phyloP scores from a whole-genome alignment of 2,113 vertebrate genomes.

The Microcebus jonahi region DNA sequence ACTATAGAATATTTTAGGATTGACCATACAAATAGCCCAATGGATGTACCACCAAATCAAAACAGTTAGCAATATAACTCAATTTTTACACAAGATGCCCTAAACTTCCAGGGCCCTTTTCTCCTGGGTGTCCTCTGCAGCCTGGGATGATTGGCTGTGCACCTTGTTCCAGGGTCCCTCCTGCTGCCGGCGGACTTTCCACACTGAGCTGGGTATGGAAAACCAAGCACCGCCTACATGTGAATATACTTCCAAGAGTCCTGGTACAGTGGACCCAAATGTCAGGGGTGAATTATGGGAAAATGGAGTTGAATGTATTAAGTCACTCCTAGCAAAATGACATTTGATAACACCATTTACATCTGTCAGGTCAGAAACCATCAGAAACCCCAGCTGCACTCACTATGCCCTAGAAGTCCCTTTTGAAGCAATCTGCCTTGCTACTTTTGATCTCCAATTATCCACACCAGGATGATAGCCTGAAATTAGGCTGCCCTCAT shows the following conservation, averaged over 20 bases:
- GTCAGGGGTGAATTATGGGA: not conserved
- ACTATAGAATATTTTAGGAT: not conserved
- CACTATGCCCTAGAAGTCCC: not conserved
- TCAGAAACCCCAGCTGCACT: not conserved
- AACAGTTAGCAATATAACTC: not conserved
- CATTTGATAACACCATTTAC: not conserved
- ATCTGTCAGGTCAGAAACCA: not conserved
- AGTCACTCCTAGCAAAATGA: conserved; percentile 6
- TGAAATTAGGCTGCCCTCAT: not conserved
- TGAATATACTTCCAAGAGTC: not conserved
- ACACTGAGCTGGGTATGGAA: not conserved
- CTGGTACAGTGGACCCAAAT: not conserved
- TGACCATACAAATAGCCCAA: not conserved
- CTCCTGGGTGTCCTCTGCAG: not conserved
- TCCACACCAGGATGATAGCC: not conserved
- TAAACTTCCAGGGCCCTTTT: not conserved
- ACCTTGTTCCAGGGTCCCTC: not conserved
- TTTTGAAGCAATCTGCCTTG: not conserved
- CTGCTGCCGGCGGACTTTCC: not conserved
- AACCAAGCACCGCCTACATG: not conserved
- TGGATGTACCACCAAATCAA: not conserved
- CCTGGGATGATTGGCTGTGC: not conserved
- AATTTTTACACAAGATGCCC: not conserved
- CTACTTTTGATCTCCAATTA: not conserved
- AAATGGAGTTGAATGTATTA: not conserved